A percentile compares a stretch with the other conserved stretches of the same genome.
These are phyloP conservation scores for Percopsis transmontana DNA, from an alignment of 2,113 vertebrate species.

Conservation along the genomic window DNA sequence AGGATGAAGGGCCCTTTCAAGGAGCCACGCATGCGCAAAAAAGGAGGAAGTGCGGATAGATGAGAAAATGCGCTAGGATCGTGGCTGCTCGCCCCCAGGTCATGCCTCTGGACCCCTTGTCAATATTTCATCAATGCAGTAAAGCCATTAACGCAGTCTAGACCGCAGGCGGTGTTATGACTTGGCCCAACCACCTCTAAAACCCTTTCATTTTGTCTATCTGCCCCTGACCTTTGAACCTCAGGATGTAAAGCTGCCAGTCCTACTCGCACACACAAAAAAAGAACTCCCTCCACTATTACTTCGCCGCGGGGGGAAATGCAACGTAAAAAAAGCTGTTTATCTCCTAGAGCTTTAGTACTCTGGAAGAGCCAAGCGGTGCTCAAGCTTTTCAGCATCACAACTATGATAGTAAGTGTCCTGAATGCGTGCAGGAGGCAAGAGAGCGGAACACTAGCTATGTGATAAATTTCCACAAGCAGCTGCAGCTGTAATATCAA, in stretches of 20 bases:
- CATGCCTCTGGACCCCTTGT: constrained; percentile 61
- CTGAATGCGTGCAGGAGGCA: too few species aligned
- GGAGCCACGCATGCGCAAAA: constrained; percentile 24
- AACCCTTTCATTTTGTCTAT: constrained; percentile 70
- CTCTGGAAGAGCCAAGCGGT: too few species aligned
- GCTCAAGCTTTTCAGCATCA: too few species aligned
- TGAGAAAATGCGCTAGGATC: constrained; percentile 9
- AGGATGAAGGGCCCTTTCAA: constrained; percentile 27
- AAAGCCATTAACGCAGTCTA: constrained; percentile 78
- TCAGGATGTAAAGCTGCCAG: constrained; percentile 60
- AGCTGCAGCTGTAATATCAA: too few species aligned
- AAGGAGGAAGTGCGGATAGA: constrained; percentile 51
- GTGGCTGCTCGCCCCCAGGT: constrained; percentile 58
- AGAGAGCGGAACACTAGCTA: too few species aligned
- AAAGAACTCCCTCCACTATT: too few species aligned
- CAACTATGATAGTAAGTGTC: too few species aligned
- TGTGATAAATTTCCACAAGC: too few species aligned
- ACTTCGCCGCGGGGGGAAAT: too few species aligned
- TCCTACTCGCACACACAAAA: constrained; percentile 26
- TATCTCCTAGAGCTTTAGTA: too few species aligned
- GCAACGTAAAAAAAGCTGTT: too few species aligned
- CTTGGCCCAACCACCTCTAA: constrained; percentile 58
- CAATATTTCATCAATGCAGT: constrained; percentile 76
- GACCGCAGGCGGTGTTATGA: constrained; percentile 70
- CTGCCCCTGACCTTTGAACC: constrained; percentile 62